Base-by-base conservation (phyloP, 2,113 vertebrate genomes). In the Dermatemys mawii region DNA sequence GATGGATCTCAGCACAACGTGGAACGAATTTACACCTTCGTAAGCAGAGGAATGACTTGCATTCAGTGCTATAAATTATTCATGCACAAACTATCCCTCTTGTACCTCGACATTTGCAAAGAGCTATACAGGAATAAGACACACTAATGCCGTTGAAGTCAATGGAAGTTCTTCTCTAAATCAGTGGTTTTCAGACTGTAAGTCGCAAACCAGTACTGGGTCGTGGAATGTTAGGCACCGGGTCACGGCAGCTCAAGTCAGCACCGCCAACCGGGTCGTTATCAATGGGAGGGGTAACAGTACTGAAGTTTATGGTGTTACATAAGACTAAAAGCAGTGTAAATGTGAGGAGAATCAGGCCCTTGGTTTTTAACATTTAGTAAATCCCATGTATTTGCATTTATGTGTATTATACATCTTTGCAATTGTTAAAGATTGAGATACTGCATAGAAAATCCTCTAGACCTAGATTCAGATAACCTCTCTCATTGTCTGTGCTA, bases 51-150 rank as follows among this genome's bases (percentile, higher is more conserved):
- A 81, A 78, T 50, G 53, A 38, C 26, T 38, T 16, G n/a, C 51
- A 44, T 76, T 44, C 49, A 70, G 16, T 26, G 26, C 17, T 29
- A 13, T 73, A 24, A 35, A 41, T 84, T 75, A 87, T 35, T 50
- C 38, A 38, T 11, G 3, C 13, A 60, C 67, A 73, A 44, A 38
- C 14, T n/a, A 14, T 14, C 21, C 5, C 73, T 32, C 21, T 22
- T 38, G 0, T 0, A 78, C 27, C 63, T 49, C 46, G 7, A 5
- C 50, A 49, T 29, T 50, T 55, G 63, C 55, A 21, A 13, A 0
- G 1, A 67, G 48, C 19, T 51, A 9, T n/a, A 75, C 48, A 32
- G 48, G 81, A 78, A 11, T 75, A 26, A 44, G 32, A n/a, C 78
- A 46, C 70, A 78, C 67, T n/a, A 83, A n/a, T 70, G 78, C 78